A percentile compares a stretch with the other conserved stretches of the same genome.
These are phyloP conservation scores for Bambusicola thoracicus DNA, from an alignment of 2,113 vertebrate genomes.

Conservation along the genomic window DNA sequence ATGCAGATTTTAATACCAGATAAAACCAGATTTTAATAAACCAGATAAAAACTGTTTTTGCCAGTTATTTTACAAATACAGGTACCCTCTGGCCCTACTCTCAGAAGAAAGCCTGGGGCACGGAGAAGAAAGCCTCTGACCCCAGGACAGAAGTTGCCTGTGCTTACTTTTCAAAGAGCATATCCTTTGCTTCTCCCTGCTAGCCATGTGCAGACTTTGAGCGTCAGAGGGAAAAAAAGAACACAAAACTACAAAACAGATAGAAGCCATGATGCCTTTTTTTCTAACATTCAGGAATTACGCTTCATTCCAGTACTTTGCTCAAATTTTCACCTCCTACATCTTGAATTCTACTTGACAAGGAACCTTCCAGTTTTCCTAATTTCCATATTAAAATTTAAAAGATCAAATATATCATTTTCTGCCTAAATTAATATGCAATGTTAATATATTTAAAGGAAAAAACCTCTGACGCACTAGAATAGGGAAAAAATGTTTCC, in stretches of 20 bases:
- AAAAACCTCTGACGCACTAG: background rate
- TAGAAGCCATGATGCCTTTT: background rate
- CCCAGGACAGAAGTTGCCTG: background rate
- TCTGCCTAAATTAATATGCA: background rate
- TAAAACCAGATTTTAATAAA: too few species aligned
- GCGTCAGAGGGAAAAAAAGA: background rate
- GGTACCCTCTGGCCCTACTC: background rate
- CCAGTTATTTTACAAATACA: background rate
- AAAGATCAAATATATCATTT: background rate
- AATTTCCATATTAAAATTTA: background rate
- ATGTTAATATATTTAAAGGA: background rate
- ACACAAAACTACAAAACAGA: background rate
- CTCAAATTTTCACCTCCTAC: background rate
- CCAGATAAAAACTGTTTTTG: background rate
- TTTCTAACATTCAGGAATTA: background rate
- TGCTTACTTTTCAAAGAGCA: background rate
- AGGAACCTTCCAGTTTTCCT: background rate
- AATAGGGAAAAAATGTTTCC: background rate
- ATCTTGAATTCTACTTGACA: background rate
- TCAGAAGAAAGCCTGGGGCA: background rate
- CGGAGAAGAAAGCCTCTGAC: background rate
- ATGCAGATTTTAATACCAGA: background rate
- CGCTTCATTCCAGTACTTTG: background rate
- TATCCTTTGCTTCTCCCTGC: background rate
- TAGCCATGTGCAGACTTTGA: background rate